Evolutionary conservation across 2,113 vertebrate genomes (phyloP).

Genomic region (Hippoglossus stenolepis): DNA sequence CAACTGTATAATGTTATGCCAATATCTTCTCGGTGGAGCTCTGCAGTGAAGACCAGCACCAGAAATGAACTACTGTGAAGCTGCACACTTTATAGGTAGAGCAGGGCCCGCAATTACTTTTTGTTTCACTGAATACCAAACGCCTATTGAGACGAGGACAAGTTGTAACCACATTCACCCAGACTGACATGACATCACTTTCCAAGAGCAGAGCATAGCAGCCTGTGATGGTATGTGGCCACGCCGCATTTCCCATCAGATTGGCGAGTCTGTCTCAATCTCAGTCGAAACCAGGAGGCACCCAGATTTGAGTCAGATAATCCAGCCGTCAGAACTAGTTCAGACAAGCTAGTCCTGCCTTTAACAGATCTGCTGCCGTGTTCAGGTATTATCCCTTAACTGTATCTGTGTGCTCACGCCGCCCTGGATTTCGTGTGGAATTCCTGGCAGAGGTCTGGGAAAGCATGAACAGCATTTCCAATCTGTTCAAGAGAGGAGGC

Average conservation of each 20-base stretch:
- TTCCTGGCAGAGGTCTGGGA: conserved; percentile 71
- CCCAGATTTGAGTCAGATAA: neutral
- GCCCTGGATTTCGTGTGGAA: conserved; percentile 38
- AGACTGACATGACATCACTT: conserved; percentile 59
- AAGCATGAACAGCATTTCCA: conserved; percentile 65
- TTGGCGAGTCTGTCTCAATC: conserved; percentile 14
- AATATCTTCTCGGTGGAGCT: neutral
- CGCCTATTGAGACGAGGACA: conserved; percentile 32
- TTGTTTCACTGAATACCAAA: conserved; percentile 57
- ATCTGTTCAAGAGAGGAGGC: conserved; percentile 37
- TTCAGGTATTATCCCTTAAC: conserved; percentile 28
- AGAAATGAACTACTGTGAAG: neutral
- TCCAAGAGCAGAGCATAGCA: conserved; percentile 43
- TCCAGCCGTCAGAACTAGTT: neutral
- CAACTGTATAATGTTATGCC: neutral
- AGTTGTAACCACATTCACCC: conserved; percentile 54
- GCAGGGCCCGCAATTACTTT: conserved; percentile 39
- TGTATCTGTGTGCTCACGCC: conserved; percentile 44
- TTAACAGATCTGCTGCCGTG: neutral
- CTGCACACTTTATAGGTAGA: conserved; percentile 36
- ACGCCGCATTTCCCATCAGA: conserved; percentile 44
- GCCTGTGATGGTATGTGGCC: conserved; percentile 27
- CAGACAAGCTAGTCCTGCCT: neutral
- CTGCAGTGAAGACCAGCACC: neutral
- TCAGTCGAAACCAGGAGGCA: neutral